Base-by-base conservation (phyloP, 2,797 vertebrate genomes). In the Takifugu ocellatus region DNA sequence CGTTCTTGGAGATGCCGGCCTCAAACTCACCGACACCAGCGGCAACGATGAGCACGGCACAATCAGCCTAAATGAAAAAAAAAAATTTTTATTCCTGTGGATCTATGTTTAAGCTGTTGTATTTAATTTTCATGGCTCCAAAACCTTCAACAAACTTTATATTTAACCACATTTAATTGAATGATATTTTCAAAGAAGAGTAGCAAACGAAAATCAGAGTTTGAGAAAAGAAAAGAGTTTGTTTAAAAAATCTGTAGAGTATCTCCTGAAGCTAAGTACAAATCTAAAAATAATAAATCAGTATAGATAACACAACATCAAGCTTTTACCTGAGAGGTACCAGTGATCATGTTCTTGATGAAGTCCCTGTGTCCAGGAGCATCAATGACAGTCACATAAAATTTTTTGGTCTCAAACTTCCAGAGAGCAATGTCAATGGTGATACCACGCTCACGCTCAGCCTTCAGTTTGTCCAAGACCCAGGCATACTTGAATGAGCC, bases 261-360 rank as follows among this genome's bases (percentile, higher is more conserved):
- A 21, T 21, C 21, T 29, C 7, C 27, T 29, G 27, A 33, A 33
- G 27, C 4, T 7, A 29, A 4, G 31, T 33, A 33, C 31, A 33
- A 33, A 36, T 2, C 6, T 36, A 11, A 36, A 36, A 36, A 3
- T 36, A 11, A 36, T 36, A 36, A 36, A 2, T 11, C 33, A 36
- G 3, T 36, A 36, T 11, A 12, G 11, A 4, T 11, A 4, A 36
- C 2, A 12, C 2, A 36, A 12, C 7, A 11, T 36, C 9, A 36
- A 12, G 2, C 11, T 36, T 36, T 36, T 11, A 1, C 33, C 92
- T 93, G 90, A 0, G 93, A 94, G 0, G 93, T 93, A 42, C 93
- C 93, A 33, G 92, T 92, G 87, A 93, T 93, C 92, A 92, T 92
- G 87, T 93, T 93, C 86, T 93, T 93, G 89, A 94, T 93, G 73